These are phyloP conservation scores for Pseudochromis fuscus DNA, from an alignment of 2,797 vertebrate genomes.

Conservation along the genomic window DNA sequence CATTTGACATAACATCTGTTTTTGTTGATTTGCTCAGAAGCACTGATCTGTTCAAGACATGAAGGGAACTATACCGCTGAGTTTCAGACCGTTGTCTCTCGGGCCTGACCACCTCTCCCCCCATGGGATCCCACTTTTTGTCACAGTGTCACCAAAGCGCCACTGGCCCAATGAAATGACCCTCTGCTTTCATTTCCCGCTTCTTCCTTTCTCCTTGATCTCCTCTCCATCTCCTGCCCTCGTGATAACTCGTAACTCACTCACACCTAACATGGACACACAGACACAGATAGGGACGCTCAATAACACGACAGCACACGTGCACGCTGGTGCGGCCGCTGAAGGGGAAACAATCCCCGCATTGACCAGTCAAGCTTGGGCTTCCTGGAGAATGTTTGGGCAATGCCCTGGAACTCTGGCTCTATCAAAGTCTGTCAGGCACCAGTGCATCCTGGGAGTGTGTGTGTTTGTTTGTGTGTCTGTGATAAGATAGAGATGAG, in stretches of 20 bases:
- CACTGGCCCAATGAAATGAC: conserved; percentile 54
- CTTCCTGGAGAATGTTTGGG: conserved; percentile 64
- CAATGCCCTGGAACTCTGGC: conserved; percentile 61
- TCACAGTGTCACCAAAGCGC: conserved; percentile 24
- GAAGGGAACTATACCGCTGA: conserved; percentile 8
- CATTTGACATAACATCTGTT: conserved; percentile 11
- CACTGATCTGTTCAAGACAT: conserved; percentile 47
- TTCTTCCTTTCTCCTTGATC: conserved; percentile 40
- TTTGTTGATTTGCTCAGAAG: conserved; percentile 11
- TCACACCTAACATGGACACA: background rate
- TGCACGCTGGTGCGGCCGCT: conserved; percentile 18
- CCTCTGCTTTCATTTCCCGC: conserved; percentile 47
- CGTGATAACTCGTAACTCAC: conserved; percentile 47
- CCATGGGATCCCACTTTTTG: conserved; percentile 12
- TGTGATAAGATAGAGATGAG: conserved; percentile 13
- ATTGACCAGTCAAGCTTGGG: conserved; percentile 62
- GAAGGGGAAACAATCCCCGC: conserved; percentile 69
- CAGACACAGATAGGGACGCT: too few relatives aligned
- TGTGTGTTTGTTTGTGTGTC: conserved; percentile 21
- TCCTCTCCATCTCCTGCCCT: conserved; percentile 32
- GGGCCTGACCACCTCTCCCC: background rate
- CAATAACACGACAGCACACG: conserved; percentile 17
- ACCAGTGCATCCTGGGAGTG: conserved; percentile 23
- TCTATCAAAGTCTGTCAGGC: conserved; percentile 67
- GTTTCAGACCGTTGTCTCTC: conserved; percentile 41